Evolutionary conservation across 2,888 invertebrate species (phyloP).

Genomic region (Oscheius sp.): DNA sequence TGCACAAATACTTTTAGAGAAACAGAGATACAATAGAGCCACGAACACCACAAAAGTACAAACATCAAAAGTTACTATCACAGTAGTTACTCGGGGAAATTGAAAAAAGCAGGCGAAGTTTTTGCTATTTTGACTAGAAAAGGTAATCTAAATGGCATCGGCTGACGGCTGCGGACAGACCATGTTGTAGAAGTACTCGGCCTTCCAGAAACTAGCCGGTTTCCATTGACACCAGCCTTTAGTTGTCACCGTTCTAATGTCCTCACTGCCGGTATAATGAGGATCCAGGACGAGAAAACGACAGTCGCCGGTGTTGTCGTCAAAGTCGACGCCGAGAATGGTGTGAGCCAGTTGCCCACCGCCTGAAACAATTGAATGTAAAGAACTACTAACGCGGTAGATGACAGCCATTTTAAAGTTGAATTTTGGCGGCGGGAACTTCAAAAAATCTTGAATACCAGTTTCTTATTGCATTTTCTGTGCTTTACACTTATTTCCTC

Average conservation of each 20-base stretch:
- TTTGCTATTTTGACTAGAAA: too few species aligned
- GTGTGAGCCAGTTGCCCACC: conserved; percentile 98
- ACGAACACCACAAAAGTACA: background rate
- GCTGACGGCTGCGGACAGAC: conserved; percentile 84
- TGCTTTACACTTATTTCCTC: too few species aligned
- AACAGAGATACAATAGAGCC: too few species aligned
- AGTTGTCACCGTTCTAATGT: conserved; percentile 54
- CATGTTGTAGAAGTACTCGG: conserved; percentile 91
- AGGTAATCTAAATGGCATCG: conserved; percentile 46
- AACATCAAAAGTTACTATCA: conserved; percentile 12
- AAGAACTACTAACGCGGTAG: too few species aligned
- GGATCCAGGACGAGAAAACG: conserved; percentile 97
- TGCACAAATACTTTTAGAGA: too few species aligned
- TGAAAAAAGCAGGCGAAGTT: too few species aligned
- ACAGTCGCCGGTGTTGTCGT: conserved; percentile 83
- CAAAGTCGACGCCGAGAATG: conserved; percentile 91
- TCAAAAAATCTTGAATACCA: too few species aligned
- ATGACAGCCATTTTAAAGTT: too few species aligned
- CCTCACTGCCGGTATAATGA: conserved; percentile 84
- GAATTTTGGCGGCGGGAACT: too few species aligned
- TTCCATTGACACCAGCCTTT: conserved; percentile 91
- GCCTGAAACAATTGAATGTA: conserved; percentile 77
- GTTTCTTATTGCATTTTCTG: too few species aligned
- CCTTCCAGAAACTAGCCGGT: conserved; percentile 91
- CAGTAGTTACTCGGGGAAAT: background rate